Percentiles rank a stretch among this genome's conserved stretches.
phyloP scores from a whole-genome alignment of 2,888 invertebrate species.

The Acleris cristana region DNA sequence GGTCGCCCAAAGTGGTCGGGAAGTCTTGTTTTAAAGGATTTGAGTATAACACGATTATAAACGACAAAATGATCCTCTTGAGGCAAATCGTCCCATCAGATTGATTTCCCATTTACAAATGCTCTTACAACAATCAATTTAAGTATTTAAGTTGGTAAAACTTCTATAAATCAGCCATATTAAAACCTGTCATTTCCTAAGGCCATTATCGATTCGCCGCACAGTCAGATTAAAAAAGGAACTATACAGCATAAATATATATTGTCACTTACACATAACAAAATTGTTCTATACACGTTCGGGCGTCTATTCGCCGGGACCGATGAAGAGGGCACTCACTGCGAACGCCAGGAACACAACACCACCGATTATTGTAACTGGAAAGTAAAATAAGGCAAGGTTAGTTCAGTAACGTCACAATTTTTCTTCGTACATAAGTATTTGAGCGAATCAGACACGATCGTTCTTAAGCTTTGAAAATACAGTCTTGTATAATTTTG shows the following conservation, averaged over 20 bases:
- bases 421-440: neutral
- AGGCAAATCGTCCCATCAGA: neutral
- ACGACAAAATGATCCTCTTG: neutral
- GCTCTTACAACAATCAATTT: slow-evolving; percentile 1
- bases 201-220: neutral
- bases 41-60: neutral
- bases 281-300: slow-evolving; percentile 27
- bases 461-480: too few relatives aligned
- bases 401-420: neutral
- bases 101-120: neutral
- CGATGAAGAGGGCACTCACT: slow-evolving; percentile 94
- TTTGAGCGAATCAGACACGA: too few relatives aligned
- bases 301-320: slow-evolving; percentile 84
- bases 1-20: too few relatives aligned
- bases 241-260: slow-evolving; percentile 40
- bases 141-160: neutral
- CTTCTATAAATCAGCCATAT: too few relatives aligned
- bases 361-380: slow-evolving; percentile 98
- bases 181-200: neutral
- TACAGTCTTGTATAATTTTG: too few relatives aligned
- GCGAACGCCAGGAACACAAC: slow-evolving; percentile 98
- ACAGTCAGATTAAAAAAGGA: slow-evolving; percentile 9
- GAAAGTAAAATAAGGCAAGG: slow-evolving; percentile 63
- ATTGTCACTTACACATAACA: slow-evolving; percentile 62
- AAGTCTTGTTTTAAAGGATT: too few relatives aligned